These are phyloP conservation scores for Sterna hirundo DNA, from an alignment of 2,113 vertebrate species.

Conservation along the genomic window DNA sequence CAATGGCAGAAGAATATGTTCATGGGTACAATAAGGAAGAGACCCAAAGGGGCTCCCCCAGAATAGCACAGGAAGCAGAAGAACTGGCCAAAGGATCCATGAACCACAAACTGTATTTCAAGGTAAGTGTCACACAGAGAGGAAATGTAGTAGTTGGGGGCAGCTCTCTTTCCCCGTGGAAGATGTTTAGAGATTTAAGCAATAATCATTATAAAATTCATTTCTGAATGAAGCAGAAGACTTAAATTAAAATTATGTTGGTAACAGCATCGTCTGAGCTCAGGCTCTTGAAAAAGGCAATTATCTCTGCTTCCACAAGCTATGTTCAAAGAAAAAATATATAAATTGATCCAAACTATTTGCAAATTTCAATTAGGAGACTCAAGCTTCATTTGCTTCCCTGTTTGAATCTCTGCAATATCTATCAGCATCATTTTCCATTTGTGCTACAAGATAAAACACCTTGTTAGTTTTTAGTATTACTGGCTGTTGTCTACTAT, in stretches of 20 bases:
- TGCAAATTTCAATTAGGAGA: neutral
- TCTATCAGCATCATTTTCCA: neutral
- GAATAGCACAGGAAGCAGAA: neutral
- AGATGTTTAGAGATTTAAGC: neutral
- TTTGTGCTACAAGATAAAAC: neutral
- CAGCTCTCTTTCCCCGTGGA: neutral
- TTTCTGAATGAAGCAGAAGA: neutral
- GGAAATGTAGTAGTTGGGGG: neutral
- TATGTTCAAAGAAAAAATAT: neutral
- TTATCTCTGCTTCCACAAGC: neutral
- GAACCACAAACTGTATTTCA: neutral
- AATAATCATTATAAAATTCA: neutral
- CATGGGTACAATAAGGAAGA: neutral
- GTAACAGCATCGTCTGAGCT: neutral
- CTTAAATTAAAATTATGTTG: neutral
- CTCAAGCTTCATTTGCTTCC: neutral
- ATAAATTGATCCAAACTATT: neutral
- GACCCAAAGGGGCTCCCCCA: accelerated
- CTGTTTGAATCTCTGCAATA: neutral
- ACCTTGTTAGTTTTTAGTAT: neutral
- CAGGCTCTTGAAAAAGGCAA: neutral
- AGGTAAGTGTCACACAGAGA: neutral
- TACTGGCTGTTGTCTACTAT: neutral
- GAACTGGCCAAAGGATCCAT: neutral
- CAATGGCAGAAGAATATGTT: neutral